Base-by-base conservation (phyloP, 2,113 vertebrate species). In the Aphelocoma coerulescens region DNA sequence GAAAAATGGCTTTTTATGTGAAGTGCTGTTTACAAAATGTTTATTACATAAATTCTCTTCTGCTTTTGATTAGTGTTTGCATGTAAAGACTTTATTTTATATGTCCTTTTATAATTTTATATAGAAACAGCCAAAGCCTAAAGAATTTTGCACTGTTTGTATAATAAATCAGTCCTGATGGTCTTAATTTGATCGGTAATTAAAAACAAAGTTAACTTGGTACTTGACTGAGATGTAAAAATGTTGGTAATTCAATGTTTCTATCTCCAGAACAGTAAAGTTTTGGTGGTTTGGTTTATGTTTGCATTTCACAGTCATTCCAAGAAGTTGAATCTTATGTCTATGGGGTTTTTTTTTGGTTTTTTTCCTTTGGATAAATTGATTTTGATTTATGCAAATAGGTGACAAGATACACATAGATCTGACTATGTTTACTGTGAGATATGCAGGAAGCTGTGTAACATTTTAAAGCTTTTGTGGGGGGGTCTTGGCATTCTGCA, bases 61-160 rank as follows among this genome's bases (percentile, higher is more conserved):
- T 62, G 72, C 27, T 84, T 95, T 95, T 94, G 73, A 96, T 98
- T 96, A 93, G 86, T 90, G 88, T 95, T 66, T 82, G 52, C 58
- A 82, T 95, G 37, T 93, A 95, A 91, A 91, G 82, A 54, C 58
- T 92, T 54, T 75, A 71, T 81, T 96, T 69, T 94, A n/a, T 57
- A 62, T 51, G 11, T 75, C 37, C 21, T 90, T 89, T 72, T 46
- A 44, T 71, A 72, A 65, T 76, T 92, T 89, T 77, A 30, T 89
- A 68, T 48, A 83, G 84, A 91, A 97, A 81, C 81, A 65, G 58
- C 74, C 39, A 68, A 91, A 91, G 51, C 68, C n/a, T 71, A 85
- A 93, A 78, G 46, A 73, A 68, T 97, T 63, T 28, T 93, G 44
- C 76, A 58, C 35, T 82, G 92, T 71, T 93, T 84, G 37, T 62